A percentile compares a stretch with the other conserved stretches of the same genome.
Evolutionary conservation across 2,113 vertebrate species (phyloP).

Genomic region (Pangasianodon hypophthalmus): DNA sequence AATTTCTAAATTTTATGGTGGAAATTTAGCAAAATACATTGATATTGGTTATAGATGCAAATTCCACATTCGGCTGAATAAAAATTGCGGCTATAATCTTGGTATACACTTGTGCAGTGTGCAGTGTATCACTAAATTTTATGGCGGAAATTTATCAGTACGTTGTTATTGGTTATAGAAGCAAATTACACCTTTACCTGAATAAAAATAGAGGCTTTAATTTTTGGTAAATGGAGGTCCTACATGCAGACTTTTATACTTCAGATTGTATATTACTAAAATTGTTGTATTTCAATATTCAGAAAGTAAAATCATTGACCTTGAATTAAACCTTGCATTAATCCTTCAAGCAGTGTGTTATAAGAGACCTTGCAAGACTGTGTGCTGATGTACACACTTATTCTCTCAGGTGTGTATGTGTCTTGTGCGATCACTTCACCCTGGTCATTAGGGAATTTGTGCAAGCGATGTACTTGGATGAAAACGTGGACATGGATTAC

Average conservation of each 20-base stretch:
- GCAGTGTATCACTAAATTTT: background rate
- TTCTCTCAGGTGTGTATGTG: background rate
- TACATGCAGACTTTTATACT: background rate
- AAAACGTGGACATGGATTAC: constrained; percentile 27
- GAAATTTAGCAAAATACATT: background rate
- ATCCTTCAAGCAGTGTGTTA: background rate
- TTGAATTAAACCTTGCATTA: background rate
- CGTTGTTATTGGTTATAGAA: background rate
- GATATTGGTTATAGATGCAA: background rate
- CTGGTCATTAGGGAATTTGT: constrained; percentile 26
- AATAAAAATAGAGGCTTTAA: background rate
- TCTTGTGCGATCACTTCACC: constrained; percentile 16
- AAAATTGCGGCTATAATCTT: background rate
- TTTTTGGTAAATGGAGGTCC: background rate
- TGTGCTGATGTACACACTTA: background rate
- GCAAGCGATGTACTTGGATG: constrained; percentile 16
- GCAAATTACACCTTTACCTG: background rate
- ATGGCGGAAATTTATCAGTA: background rate
- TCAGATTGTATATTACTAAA: background rate
- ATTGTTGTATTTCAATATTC: background rate
- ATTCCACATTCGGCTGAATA: background rate
- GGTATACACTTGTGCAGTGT: background rate
- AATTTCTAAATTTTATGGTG: background rate
- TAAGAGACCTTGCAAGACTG: background rate
- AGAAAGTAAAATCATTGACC: background rate